These are phyloP conservation scores for Sinotaia quadrata DNA, from an alignment of 2,888 invertebrate genomes.

Conservation along the genomic window DNA sequence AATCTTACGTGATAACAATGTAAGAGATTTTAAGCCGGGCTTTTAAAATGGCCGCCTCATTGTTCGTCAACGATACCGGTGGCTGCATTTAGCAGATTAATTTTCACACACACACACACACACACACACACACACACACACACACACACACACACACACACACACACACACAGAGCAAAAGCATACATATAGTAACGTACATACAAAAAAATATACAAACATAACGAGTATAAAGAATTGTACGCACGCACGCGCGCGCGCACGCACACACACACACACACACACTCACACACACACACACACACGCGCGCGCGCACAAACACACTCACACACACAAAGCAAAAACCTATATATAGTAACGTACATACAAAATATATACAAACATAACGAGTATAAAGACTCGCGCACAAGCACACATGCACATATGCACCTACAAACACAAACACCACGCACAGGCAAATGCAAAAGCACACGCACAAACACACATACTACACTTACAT, in stretches of 20 bases:
- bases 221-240: neutral
- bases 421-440: neutral
- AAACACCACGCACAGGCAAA: neutral
- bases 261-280: neutral
- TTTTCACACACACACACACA: slow-evolving; percentile 1
- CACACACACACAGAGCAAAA: slow-evolving; percentile 15
- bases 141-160: slow-evolving; percentile 3
- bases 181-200: slow-evolving; percentile 5
- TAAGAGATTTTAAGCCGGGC: neutral
- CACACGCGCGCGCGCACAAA: neutral
- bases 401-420: neutral
- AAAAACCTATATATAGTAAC: no score
- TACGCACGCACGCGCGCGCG: neutral
- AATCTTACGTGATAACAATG: no score
- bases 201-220: slow-evolving; percentile 10
- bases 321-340: neutral
- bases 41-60: neutral
- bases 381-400: neutral
- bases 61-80: no score
- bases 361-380: neutral
- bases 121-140: slow-evolving; percentile 6
- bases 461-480: no score
- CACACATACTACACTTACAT: no score
- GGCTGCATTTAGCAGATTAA: no score
- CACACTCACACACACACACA: neutral